Evolutionary conservation across 2,888 invertebrate species (phyloP).

Genomic region (Drosophila anomelani): DNA sequence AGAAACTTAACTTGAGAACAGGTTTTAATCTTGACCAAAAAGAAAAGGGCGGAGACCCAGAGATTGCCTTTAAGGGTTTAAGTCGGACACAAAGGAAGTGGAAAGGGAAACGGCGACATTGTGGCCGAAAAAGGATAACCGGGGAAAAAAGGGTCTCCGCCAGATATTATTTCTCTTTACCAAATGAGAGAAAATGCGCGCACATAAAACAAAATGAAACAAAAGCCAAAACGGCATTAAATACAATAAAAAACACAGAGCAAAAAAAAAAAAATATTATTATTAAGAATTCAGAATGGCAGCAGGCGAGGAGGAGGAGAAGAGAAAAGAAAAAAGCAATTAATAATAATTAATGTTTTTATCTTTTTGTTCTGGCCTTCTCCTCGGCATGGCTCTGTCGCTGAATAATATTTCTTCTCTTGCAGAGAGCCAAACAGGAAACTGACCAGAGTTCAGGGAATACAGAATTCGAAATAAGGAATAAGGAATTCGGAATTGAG

Average conservation of each 20-base stretch:
- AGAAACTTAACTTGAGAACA: constrained; percentile 37
- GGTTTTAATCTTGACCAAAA: constrained; percentile 32
- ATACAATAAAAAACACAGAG: constrained; percentile 33
- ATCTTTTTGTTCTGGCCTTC: constrained; percentile 68
- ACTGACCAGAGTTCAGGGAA: constrained; percentile 62
- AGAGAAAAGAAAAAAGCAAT: constrained; percentile 73
- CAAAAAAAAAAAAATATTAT: constrained; percentile 23
- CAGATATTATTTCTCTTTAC: constrained; percentile 37
- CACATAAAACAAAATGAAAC: constrained; percentile 44
- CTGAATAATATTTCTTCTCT: constrained; percentile 39
- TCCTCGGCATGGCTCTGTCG: constrained; percentile 17
- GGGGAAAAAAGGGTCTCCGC: constrained; percentile 48
- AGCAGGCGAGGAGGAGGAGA: background rate
- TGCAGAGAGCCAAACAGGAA: constrained; percentile 65
- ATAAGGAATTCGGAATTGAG: constrained; percentile 27
- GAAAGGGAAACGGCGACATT: constrained; percentile 60
- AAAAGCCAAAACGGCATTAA: constrained; percentile 46
- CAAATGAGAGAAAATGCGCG: constrained; percentile 45
- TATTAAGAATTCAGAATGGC: constrained; percentile 39
- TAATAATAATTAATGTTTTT: constrained; percentile 84
- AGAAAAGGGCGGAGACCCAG: constrained; percentile 10
- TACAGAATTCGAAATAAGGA: constrained; percentile 22
- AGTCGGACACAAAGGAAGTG: constrained; percentile 22
- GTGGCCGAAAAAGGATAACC: constrained; percentile 48
- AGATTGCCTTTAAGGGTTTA: constrained; percentile 40